phyloP scores from a whole-genome alignment of 2,888 invertebrate species.

The Rhingia rostrata region DNA sequence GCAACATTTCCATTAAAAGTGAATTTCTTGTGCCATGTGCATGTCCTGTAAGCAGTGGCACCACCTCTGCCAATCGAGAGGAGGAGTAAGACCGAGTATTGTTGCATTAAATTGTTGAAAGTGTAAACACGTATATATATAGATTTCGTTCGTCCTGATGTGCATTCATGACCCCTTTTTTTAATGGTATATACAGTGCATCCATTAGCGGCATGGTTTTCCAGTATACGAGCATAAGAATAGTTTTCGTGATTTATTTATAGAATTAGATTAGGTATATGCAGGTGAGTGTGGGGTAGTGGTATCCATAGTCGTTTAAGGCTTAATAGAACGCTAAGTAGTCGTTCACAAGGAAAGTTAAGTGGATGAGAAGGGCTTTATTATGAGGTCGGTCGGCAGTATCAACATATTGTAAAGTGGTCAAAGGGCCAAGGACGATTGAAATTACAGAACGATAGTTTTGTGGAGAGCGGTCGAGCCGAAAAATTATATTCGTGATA shows the following conservation, averaged over 20 bases:
- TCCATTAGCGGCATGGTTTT: background rate
- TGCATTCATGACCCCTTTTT: constrained; percentile 17
- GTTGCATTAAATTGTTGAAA: constrained; percentile 32
- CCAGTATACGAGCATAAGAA: background rate
- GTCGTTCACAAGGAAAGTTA: background rate
- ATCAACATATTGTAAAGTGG: background rate
- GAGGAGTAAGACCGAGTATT: background rate
- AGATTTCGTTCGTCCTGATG: background rate
- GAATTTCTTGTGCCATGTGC: constrained; percentile 4
- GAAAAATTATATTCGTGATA: no score
- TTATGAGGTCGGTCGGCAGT: no score
- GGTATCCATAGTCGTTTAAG: background rate
- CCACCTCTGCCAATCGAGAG: constrained; percentile 4
- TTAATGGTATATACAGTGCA: background rate
- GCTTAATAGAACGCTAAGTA: background rate
- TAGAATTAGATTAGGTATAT: constrained; percentile 1
- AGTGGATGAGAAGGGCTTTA: background rate
- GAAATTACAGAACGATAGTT: background rate
- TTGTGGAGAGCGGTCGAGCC: background rate
- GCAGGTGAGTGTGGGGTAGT: no score
- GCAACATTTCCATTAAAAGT: constrained; percentile 27
- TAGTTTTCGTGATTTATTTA: background rate
- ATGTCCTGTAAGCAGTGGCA: background rate
- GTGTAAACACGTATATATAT: constrained; percentile 4
- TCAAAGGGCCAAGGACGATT: background rate